These are phyloP conservation scores for Actinia tenebrosa DNA, from an alignment of 64 coral and sea anemone species.

Conservation along the genomic window DNA sequence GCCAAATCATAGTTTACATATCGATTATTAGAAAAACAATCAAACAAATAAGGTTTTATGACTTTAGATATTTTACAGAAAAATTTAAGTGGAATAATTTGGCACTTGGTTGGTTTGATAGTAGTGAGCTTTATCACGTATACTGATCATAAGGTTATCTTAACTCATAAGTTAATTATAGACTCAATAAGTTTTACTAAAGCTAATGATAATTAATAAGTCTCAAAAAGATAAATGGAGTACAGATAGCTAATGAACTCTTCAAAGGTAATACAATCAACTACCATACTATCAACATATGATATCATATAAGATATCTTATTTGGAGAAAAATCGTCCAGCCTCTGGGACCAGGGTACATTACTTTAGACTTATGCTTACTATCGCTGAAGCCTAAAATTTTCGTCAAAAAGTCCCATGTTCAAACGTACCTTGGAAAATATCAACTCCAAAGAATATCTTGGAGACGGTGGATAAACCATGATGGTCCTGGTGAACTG, in stretches of 20 bases:
- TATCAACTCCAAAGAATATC: constrained; percentile 59
- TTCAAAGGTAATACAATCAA: neutral
- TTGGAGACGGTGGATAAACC: constrained; percentile 48
- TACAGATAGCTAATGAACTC: neutral
- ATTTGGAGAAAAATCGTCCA: neutral
- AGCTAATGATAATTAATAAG: no score
- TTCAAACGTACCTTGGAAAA: constrained; percentile 53
- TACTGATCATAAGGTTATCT: no score
- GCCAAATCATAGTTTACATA: no score
- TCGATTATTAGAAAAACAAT: no score
- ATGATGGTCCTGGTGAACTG: constrained; percentile 12
- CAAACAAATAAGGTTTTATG: no score
- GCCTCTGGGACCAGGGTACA: neutral
- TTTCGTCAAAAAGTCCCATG: neutral
- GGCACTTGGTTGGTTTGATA: no score
- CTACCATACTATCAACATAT: neutral
- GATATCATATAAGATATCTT: neutral
- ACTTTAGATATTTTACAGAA: no score
- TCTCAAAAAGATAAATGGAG: no score
- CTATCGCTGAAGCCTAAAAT: neutral
- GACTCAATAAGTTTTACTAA: no score
- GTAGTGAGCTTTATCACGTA: no score
- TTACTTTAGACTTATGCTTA: neutral
- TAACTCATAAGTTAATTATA: no score
- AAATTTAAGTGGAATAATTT: no score